Base-by-base conservation (phyloP, 2,888 invertebrate species). In the Isotomurus palustris region DNA sequence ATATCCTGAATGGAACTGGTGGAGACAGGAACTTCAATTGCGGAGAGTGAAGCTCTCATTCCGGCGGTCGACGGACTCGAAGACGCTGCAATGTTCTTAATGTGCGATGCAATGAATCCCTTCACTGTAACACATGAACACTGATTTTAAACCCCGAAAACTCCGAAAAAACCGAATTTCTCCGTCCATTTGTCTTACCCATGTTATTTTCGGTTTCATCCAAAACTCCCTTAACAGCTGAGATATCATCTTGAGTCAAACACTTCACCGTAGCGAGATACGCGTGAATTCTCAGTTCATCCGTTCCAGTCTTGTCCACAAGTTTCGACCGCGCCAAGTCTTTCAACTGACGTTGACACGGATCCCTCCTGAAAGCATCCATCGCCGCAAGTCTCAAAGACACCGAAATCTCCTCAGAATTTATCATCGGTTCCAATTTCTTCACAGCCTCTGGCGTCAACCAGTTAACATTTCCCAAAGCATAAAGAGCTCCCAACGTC, bases 391-490 rank as follows among this genome's bases (percentile, higher is more conserved):
- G 51, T 51, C 41, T 47, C 22, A 56, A 41, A 38, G 58, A 48
- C 10, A 19, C 49, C 43, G 25, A 17, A 8, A 19, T 21, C 5
- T 29, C 14, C 14, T 24, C 32, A 14, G 32, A 21, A 21, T 28
- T 6, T 2, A 4, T 35, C 25, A 65, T 24, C 10, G 54, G 43
- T 8, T 41, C 27, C 10, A 66, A 50, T 10, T 29, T 40, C 1
- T 21, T 25, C 4, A 66, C 64, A 21, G 62, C 54, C 21, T 48
- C 28, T 10, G 38, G 28, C 8, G 66, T 60, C 24, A 68, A 44
- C 21, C 27, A 5, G 17, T 63, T 51, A 4, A 68, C 27, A 53
- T 68, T 66, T 49, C 68, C 66, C 17, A 68, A 41, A 3, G 63
- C 57, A 22, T 62, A 57, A 2, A 64, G 43, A 14, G 58, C 61